Percentiles rank a stretch among this genome's conserved stretches.
Evolutionary conservation across 2,797 vertebrate genomes (phyloP).

Genomic region (Neosilurus mollespiculum): DNA sequence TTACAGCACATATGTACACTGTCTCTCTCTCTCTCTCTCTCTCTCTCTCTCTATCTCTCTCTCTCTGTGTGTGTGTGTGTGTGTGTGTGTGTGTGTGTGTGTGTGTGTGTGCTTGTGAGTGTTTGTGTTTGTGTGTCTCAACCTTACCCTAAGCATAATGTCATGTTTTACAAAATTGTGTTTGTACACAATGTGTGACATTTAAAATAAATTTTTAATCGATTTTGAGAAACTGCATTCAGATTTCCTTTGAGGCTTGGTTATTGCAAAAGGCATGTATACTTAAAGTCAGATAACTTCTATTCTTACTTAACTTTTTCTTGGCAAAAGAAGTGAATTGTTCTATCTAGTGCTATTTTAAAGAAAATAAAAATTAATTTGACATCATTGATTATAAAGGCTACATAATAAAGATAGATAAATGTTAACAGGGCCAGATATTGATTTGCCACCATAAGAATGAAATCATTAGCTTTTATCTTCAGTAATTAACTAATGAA

Average conservation of each 20-base stretch:
- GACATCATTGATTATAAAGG: neutral
- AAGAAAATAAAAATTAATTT: neutral
- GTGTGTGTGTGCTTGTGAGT: too few relatives aligned
- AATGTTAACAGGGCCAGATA: neutral
- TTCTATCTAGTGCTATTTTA: neutral
- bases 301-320: neutral
- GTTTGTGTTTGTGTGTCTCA: neutral
- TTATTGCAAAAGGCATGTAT: neutral
- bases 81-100: neutral
- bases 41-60: neutral
- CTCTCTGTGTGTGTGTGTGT: neutral
- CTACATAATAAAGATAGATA: slow-evolving; percentile 1
- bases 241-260: neutral
- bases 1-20: slow-evolving; percentile 11
- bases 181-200: neutral
- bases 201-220: neutral
- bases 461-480: neutral
- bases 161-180: neutral
- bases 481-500: neutral
- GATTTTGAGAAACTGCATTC: neutral
- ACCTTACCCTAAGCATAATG: neutral
- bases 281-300: neutral
- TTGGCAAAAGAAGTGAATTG: neutral
- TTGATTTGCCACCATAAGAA: neutral
- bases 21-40: neutral